Evolutionary conservation across 2,797 vertebrate genomes (phyloP).

Genomic region (Hippocampus kuda): DNA sequence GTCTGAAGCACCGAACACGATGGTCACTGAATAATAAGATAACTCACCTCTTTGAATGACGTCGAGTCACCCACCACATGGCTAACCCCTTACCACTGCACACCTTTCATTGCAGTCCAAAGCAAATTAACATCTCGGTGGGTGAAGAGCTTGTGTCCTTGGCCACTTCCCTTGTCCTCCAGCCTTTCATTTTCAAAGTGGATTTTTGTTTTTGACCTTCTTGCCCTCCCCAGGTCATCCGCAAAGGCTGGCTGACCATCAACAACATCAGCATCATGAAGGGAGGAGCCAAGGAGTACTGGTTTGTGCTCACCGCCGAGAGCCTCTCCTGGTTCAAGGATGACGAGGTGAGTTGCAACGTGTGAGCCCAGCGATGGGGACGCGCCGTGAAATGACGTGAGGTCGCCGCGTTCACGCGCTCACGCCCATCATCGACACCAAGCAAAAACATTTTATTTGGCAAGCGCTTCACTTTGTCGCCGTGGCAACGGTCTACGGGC

Average conservation of each 20-base stretch:
- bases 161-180: neutral
- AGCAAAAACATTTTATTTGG: neutral
- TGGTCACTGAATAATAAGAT: conserved; percentile 47
- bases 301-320: conserved; percentile 93
- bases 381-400: too few species aligned
- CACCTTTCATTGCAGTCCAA: neutral
- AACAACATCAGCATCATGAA: conserved; percentile 99
- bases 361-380: too few species aligned
- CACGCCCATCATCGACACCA: too few species aligned
- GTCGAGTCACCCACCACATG: conserved; percentile 17
- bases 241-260: conserved; percentile 95
- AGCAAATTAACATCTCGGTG: neutral
- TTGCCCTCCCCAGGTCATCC: conserved; percentile 74
- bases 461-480: neutral
- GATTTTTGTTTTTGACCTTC: neutral
- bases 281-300: conserved; percentile 94
- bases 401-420: too few species aligned
- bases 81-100: conserved; percentile 1
- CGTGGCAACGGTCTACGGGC: too few species aligned
- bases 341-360: conserved; percentile 77
- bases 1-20: conserved; percentile 42
- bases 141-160: neutral
- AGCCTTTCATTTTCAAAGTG: neutral
- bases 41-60: conserved; percentile 40
- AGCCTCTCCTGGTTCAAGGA: conserved; percentile 97